Evolutionary conservation across 2,797 vertebrate genomes (phyloP).

Genomic region (Distichodus sexfasciatus): DNA sequence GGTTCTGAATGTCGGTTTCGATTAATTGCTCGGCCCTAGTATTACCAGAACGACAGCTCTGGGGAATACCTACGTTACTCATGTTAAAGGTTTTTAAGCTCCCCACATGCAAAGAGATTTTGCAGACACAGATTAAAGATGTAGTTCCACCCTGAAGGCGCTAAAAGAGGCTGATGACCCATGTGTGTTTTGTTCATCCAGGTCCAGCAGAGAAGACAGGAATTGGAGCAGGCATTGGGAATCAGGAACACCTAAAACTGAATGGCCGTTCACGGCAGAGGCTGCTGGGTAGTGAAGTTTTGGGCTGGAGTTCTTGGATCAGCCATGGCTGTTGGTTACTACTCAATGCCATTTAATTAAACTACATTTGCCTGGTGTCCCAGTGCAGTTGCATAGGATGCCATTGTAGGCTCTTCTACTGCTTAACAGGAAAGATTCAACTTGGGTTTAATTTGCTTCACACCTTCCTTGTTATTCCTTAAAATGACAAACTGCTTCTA

Average conservation of each 20-base stretch:
- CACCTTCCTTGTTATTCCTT: neutral
- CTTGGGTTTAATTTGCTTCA: neutral
- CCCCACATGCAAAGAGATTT: no score
- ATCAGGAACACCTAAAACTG: slow-evolving; percentile 93
- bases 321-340: neutral
- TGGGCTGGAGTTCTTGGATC: neutral
- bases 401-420: neutral
- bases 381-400: neutral
- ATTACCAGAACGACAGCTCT: no score
- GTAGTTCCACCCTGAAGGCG: no score
- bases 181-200: slow-evolving; percentile 51
- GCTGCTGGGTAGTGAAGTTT: slow-evolving; percentile 29
- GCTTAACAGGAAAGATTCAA: neutral
- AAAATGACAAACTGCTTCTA: no score
- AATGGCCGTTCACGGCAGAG: slow-evolving; percentile 6
- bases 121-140: no score
- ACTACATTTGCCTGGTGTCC: slow-evolving; percentile 26
- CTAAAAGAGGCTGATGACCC: neutral
- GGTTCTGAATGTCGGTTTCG: no score
- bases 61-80: no score
- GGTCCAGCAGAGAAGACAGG: slow-evolving; percentile 97
- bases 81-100: no score
- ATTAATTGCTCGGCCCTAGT: no score
- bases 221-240: slow-evolving; percentile 95
- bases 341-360: slow-evolving; percentile 38